Percentiles rank a stretch among this genome's conserved stretches.
These are phyloP conservation scores for Phragmatobia fuliginosa DNA, from an alignment of 2,888 invertebrate species.

Conservation along the genomic window DNA sequence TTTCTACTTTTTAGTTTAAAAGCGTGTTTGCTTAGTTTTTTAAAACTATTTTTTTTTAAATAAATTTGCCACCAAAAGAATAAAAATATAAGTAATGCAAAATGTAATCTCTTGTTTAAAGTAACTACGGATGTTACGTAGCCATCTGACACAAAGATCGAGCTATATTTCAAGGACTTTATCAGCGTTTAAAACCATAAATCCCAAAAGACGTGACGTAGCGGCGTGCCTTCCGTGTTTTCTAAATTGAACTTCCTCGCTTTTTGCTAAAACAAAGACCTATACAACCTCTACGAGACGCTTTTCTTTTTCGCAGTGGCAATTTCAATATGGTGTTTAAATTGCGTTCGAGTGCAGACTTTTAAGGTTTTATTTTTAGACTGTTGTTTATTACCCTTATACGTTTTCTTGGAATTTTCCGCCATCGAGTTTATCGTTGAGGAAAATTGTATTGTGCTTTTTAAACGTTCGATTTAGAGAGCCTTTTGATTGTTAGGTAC, in stretches of 20 bases:
- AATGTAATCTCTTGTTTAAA: too few relatives aligned
- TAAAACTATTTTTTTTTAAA: too few relatives aligned
- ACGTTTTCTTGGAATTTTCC: slow-evolving; percentile 34
- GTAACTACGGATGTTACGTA: too few relatives aligned
- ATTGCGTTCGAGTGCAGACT: slow-evolving; percentile 43
- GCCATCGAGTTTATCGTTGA: slow-evolving; percentile 11
- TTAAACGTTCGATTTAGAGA: neutral
- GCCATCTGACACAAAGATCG: too few relatives aligned
- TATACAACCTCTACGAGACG: slow-evolving; percentile 24
- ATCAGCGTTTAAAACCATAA: slow-evolving; percentile 48
- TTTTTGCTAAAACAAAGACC: slow-evolving; percentile 45
- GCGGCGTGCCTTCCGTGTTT: slow-evolving; percentile 42
- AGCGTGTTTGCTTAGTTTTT: too few relatives aligned
- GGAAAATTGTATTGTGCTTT: slow-evolving; percentile 12
- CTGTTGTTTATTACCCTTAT: slow-evolving; percentile 22
- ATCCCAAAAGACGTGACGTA: slow-evolving; percentile 53
- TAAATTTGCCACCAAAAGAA: too few relatives aligned
- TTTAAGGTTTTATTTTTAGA: slow-evolving; percentile 25
- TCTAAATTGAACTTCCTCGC: slow-evolving; percentile 48
- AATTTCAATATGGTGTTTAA: slow-evolving; percentile 41
- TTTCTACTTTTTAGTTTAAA: too few relatives aligned
- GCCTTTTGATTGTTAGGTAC: neutral
- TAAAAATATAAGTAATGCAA: too few relatives aligned
- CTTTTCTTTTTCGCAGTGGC: neutral
- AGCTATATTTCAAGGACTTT: neutral